Evolutionary conservation across 2,113 vertebrate genomes (phyloP), one percentile per base, ranked within the genome.

Genomic region (Seriola rivoliana): DNA sequence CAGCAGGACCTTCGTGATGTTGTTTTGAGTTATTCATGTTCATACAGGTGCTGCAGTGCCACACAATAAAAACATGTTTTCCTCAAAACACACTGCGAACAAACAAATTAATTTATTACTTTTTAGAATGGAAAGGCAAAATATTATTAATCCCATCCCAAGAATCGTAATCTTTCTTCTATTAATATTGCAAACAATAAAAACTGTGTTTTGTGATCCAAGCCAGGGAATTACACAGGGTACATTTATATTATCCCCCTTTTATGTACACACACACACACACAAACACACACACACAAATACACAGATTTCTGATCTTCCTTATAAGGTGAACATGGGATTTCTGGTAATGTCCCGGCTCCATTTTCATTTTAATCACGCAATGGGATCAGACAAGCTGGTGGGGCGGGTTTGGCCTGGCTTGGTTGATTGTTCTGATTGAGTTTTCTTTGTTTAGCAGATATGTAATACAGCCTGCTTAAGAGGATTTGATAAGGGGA

Each of bases 291-390:
- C 71, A 77, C 71, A 66, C 78, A 80, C 54, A 75, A 67, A 78
- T 42, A 84, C 75, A 84, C 57, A 52, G 42, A 86, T 63, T 86
- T 83, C 80, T 92, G 91, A 93, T 93, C 88, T 84, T 92, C 89
- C 92, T 94, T 89, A 91, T 90, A 91, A 89, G 88, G 88, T 89
- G 93, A 93, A 95, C 92, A 91, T 88, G 82, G 90, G 94, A 94
- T 95, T 94, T 94, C 91, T 92, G 86, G 81, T 94, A 89, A 95
- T 93, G 91, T 94, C 86, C 89, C 73, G 70, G 91, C 92, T 95
- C 94, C 89, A 85, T 93, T 95, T 93, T 95, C 92, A 93, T 94
- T 95, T 95, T 95, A 95, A 95, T 96, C 95, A 95, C 9, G 81
- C 95, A 95, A 93, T 95, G 94, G 93, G 93, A 95, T 95, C 93